Conservation (phyloP, 2,888 invertebrate genomes). For the Hetaerina titia region DNA sequence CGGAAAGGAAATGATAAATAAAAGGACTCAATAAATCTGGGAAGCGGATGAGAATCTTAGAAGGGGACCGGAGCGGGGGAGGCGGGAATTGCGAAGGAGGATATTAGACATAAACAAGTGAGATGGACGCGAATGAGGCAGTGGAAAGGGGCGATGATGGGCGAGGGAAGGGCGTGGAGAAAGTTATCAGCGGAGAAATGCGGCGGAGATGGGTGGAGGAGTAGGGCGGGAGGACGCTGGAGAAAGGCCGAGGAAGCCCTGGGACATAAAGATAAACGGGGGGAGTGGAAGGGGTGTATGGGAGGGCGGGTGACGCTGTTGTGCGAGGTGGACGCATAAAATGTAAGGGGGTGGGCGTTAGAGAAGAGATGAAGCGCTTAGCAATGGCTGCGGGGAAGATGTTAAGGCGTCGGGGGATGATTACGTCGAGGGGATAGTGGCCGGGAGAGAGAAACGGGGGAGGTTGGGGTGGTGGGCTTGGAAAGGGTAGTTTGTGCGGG, state of each 20-base stretch:
- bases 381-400: slow-evolving; percentile 56
- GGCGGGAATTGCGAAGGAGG: slow-evolving; percentile 38
- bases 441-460: background rate
- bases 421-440: slow-evolving; percentile 43
- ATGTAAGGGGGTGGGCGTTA: slow-evolving; percentile 45
- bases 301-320: background rate
- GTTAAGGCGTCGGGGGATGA: slow-evolving; percentile 44
- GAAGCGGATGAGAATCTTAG: slow-evolving; percentile 18
- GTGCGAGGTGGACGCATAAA: slow-evolving; percentile 37
- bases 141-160: background rate
- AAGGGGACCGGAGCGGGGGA: background rate
- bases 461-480: background rate
- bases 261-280: slow-evolving; percentile 3
- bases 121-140: background rate
- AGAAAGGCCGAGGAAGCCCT: background rate
- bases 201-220: background rate
- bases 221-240: background rate
- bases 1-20: slow-evolving; percentile 38
- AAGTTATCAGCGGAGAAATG: background rate
- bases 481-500: background rate
- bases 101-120: slow-evolving; percentile 61
- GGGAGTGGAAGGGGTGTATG: background rate
- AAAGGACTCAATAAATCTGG: slow-evolving; percentile 30
- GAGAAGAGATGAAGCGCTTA: slow-evolving; percentile 58
- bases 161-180: background rate